Percentiles rank a stretch among this genome's conserved stretches.
Evolutionary conservation across 2,113 vertebrate genomes (phyloP).

Genomic region (Galbula dea): DNA sequence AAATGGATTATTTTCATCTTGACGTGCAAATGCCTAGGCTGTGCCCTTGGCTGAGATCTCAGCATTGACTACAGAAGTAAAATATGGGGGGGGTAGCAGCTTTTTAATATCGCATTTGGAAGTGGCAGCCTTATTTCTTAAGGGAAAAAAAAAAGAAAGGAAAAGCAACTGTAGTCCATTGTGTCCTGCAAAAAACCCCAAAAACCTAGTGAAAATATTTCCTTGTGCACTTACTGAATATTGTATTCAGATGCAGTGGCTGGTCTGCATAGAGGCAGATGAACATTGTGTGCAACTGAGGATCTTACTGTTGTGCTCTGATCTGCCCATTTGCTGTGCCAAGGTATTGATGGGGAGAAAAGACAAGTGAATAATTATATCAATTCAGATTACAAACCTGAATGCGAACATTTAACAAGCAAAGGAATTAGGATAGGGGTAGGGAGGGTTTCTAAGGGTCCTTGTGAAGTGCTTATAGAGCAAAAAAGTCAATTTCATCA

Average conservation of each 20-base stretch:
- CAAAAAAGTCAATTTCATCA: slow-evolving; percentile 22
- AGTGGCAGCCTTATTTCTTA: background rate
- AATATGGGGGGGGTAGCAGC: background rate
- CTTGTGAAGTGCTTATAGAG: background rate
- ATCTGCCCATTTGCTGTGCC: background rate
- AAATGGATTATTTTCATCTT: slow-evolving; percentile 63
- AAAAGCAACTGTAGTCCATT: background rate
- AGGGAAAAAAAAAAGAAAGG: background rate
- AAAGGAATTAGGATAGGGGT: background rate
- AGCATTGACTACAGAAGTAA: slow-evolving; percentile 17
- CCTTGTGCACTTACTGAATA: background rate
- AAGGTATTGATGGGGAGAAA: background rate
- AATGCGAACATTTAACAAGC: background rate
- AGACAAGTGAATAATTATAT: background rate
- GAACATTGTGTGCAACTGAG: background rate
- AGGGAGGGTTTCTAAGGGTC: background rate
- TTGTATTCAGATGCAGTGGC: background rate
- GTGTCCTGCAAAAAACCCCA: background rate
- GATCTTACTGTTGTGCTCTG: background rate
- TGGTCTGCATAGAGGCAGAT: background rate
- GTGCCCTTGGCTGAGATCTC: slow-evolving; percentile 52
- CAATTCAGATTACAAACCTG: background rate
- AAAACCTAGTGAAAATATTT: background rate
- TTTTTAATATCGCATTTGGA: background rate
- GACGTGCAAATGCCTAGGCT: slow-evolving; percentile 58